Evolutionary conservation across 1,140 invertebrate species (phyloP).

Genomic region (Xylocopa sonorina): DNA sequence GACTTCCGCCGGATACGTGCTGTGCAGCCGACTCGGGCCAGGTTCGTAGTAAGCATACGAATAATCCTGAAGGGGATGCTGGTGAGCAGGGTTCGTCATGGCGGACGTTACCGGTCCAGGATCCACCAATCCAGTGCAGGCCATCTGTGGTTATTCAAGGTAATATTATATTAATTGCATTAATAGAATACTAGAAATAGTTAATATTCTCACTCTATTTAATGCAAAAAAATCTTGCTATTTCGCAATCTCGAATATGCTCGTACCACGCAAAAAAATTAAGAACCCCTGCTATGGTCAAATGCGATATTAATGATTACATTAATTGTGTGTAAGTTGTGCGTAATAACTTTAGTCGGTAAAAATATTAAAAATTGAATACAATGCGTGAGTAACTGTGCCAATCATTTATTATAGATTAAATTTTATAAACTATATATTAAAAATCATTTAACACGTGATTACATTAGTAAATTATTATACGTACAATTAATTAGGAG

Average conservation of each 20-base stretch:
- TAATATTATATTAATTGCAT: neutral
- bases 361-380: too few relatives aligned
- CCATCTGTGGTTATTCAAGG: constrained; percentile 31
- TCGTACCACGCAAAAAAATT: too few relatives aligned
- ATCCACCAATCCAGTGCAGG: constrained; percentile 49
- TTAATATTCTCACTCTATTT: too few relatives aligned
- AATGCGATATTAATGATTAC: too few relatives aligned
- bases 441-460: neutral
- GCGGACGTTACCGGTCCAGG: constrained; percentile 46
- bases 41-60: constrained; percentile 91
- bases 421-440: neutral
- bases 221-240: too few relatives aligned
- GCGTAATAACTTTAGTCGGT: too few relatives aligned
- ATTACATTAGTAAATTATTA: neutral
- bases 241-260: too few relatives aligned
- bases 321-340: too few relatives aligned
- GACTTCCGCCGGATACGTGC: constrained; percentile 81
- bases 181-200: neutral
- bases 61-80: constrained; percentile 83
- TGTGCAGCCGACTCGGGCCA: constrained; percentile 81
- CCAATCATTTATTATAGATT: neutral
- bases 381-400: neutral
- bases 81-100: constrained; percentile 58
- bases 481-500: neutral
- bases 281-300: too few relatives aligned